Evolutionary conservation across 2,797 vertebrate species (phyloP), one percentile per base, ranked within the genome.

Genomic region (Poecile montanus): DNA sequence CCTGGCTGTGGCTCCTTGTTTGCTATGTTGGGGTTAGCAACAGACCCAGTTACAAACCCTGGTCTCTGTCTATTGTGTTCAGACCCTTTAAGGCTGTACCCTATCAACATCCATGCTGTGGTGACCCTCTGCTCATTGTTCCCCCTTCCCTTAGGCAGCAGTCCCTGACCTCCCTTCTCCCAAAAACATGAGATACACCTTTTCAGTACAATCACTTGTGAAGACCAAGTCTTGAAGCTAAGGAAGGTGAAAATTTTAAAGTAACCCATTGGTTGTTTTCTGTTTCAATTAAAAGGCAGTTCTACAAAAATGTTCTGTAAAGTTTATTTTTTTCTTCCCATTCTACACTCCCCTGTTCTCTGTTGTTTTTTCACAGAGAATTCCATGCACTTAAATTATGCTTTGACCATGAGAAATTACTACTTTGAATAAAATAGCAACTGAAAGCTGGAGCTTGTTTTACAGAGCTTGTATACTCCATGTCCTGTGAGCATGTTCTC

Each of bases 51-150:
- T 66, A 48, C 18, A 48, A 84, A 36, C 5, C 34, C 13, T 13
- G 26, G 54, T 4, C n/a, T 63, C 40, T 26, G 10, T 13, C 6
- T 73, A 4, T 10, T 17, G 6, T 26, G 16, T 2, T 88, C 8
- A 86, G 30, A 54, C 25, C 17, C 19, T 47, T 30, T 7, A 53
- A n/a, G 22, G 20, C 20, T 63, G 4, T 14, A 63, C 3, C 5
- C 9, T 9, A 56, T 29, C 30, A 34, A 4, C 3, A 3, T 12
- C 42, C 1, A 0, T 70, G 21, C 3, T 50, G 38, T 20, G 10
- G 13, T 38, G 29, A 70, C 27, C 17, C 12, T 58, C 70, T 48
- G 36, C 17, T 70, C n/a, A 13, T 7, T 42, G 11, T 6, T 72
- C 30, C 36, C 9, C 9, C 2, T n/a, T 70, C 17, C 27, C 30